Conservation (phyloP, 2,797 vertebrate species). For the Sebastes kiyomatsui region DNA sequence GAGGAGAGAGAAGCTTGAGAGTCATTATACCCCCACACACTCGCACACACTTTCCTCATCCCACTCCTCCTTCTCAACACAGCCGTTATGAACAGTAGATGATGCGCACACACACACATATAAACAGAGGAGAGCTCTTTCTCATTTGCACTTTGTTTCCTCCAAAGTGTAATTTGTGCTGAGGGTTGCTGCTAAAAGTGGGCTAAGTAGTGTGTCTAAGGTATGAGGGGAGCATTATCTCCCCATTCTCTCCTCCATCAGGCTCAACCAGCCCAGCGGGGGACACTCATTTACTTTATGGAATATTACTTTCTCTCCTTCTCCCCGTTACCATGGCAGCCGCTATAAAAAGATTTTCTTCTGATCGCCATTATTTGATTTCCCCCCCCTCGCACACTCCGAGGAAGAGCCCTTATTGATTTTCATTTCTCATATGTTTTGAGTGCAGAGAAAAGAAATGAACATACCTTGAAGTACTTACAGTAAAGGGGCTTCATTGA, state of each 20-base stretch:
- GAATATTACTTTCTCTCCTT: slow-evolving; percentile 82
- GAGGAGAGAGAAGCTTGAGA: slow-evolving; percentile 58
- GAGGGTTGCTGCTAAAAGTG: slow-evolving; percentile 67
- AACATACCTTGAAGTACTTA: slow-evolving; percentile 66
- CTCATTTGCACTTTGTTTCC: slow-evolving; percentile 65
- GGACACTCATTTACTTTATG: slow-evolving; percentile 82
- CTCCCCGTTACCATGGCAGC: slow-evolving; percentile 81
- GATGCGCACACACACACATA: slow-evolving; percentile 7
- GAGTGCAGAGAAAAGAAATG: slow-evolving; percentile 63
- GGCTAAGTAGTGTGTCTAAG: slow-evolving; percentile 69
- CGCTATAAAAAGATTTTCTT: slow-evolving; percentile 82
- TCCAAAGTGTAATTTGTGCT: slow-evolving; percentile 62
- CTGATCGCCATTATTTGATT: slow-evolving; percentile 77
- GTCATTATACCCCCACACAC: slow-evolving; percentile 57
- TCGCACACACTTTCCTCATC: slow-evolving; percentile 26
- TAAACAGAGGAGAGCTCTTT: slow-evolving; percentile 35
- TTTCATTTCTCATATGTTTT: slow-evolving; percentile 80
- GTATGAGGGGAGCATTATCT: slow-evolving; percentile 64
- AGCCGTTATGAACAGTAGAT: slow-evolving; percentile 30
- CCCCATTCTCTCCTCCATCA: slow-evolving; percentile 72
- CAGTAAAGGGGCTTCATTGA: slow-evolving; percentile 23
- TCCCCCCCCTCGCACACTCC: slow-evolving; percentile 19
- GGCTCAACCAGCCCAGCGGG: slow-evolving; percentile 74
- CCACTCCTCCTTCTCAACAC: slow-evolving; percentile 42
- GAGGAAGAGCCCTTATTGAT: slow-evolving; percentile 78